Evolutionary conservation across 2,113 vertebrate species (phyloP).

Genomic region (Ochotona princeps): DNA sequence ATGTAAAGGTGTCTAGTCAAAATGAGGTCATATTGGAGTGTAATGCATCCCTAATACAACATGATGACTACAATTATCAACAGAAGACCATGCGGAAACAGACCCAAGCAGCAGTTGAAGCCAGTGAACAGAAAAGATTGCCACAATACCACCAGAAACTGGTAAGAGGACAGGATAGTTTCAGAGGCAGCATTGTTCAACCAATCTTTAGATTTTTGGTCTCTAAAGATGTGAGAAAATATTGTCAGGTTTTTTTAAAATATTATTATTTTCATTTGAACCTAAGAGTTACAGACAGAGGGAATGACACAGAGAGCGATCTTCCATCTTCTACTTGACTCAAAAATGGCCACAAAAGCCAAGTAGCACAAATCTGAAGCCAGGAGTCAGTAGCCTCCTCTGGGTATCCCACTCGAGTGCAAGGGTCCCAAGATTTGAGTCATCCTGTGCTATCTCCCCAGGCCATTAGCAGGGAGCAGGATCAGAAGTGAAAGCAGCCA

Average conservation of each 20-base stretch:
- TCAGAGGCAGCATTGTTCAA: background rate
- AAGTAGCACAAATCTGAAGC: no score
- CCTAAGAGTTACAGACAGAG: background rate
- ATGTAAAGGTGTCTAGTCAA: background rate
- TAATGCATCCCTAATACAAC: background rate
- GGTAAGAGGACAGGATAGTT: background rate
- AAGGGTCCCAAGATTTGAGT: no score
- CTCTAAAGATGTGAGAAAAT: background rate
- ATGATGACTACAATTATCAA: background rate
- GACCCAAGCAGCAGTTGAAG: constrained; percentile 2
- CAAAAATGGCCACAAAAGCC: no score
- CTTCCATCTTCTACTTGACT: no score
- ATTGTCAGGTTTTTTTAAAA: no score
- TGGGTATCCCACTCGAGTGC: no score
- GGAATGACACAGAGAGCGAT: no score
- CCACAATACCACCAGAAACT: background rate
- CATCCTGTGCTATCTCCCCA: no score
- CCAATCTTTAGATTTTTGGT: background rate
- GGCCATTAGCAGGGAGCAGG: no score
- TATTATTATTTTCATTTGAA: background rate
- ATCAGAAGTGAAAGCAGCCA: no score
- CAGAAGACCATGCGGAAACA: background rate
- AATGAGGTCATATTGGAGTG: background rate
- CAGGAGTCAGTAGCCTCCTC: no score
- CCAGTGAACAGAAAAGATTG: background rate